Base-by-base conservation (phyloP, 64 coral and sea anemone species). In the Pocillopora verrucosa region DNA sequence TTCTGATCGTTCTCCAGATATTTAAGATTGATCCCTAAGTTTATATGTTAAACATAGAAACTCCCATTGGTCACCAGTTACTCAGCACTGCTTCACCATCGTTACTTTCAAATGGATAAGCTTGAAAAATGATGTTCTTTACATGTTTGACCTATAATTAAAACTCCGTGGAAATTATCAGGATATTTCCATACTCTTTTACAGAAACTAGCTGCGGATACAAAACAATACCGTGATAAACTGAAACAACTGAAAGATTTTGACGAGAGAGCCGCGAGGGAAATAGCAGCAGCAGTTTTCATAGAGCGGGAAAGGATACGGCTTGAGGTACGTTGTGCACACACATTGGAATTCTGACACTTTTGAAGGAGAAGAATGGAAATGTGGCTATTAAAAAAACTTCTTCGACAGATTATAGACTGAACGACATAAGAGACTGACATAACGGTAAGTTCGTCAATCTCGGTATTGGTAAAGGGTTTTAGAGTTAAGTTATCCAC, bases 161-260 rank as follows among this genome's bases (percentile, higher is more conserved):
- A 60, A 60, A 60, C 14, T 9, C 9, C 9, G 59, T 60, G 14
- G 59, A 60, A 9, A 63, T 63, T 13, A 0, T 15, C 13, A 7
- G 0, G 12, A 63, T 63, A 17, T 24, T 11, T 70, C 4, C 20
- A 5, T 30, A n/a, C 25, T 20, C 60, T 77, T 9, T 82, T 64
- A 11, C 19, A 82, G 79, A 60, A 82, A 82, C 59, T 82, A 34
- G 17, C 59, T 36, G 35, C 30, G 57, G 79, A 82, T 63, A 82
- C 35, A 37, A 61, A 82, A 14, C 79, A 60, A 7, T 64, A 59
- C 79, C 59, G 63, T 36, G 60, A 64, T 0, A 60, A 36, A 3
- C 30, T 80, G 11, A 61, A 14, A 24, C 25, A 61, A 60, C 34
- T 82, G 79, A 45, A 82, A 59, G 37, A 82, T 59, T 82, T 34